Evolutionary conservation across 92 coral and sea anemone species (phyloP), one percentile per base, ranked within the genome.

Genomic region (Zoanthus sociatus): DNA sequence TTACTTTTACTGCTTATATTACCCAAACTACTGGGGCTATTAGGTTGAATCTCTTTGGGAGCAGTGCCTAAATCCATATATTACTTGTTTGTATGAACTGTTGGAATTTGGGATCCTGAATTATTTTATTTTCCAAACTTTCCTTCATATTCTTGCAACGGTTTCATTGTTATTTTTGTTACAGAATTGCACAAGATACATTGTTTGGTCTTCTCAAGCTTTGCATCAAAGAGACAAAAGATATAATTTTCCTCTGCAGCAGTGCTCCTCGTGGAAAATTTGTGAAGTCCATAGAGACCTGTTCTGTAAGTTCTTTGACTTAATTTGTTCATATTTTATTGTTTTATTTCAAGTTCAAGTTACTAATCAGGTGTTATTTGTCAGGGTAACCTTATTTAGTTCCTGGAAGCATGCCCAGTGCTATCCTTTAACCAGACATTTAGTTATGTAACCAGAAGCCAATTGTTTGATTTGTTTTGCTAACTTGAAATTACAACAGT

Each of bases 161-260:
- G 4, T 20, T 12, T 6, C 20, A 67, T 33, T 77, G 32, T 33
- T 33, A 33, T 71, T 66, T 61, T 86, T 14, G 68, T 30, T 37
- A 42, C 88, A 96, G 98, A 90, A 55, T 96, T 61, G 95, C 93
- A 63, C 92, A 97, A 81, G 98, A 97, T 87, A 92, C 91, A 14
- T 95, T 88, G 61, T 84, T 84, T 76, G 87, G 85, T 73, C 82
- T 94, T 55, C 87, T 97, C 83, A 90, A 93, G 87, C 89, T 76
- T 20, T 95, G 97, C 70, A 77, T 92, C 54, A 92, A 83, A 76
- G 98, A 95, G 79, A 89, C 97, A 18, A 73, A 89, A 71, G 32
- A 72, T 4, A 76, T 71, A 17, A 68, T 95, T 48, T 69, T 78
- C 10, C 90, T 72, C 45, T 94, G 95, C 85, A 86, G 92, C 71